Conservation (phyloP, 2,797 vertebrate genomes). For the Takifugu ocellatus region DNA sequence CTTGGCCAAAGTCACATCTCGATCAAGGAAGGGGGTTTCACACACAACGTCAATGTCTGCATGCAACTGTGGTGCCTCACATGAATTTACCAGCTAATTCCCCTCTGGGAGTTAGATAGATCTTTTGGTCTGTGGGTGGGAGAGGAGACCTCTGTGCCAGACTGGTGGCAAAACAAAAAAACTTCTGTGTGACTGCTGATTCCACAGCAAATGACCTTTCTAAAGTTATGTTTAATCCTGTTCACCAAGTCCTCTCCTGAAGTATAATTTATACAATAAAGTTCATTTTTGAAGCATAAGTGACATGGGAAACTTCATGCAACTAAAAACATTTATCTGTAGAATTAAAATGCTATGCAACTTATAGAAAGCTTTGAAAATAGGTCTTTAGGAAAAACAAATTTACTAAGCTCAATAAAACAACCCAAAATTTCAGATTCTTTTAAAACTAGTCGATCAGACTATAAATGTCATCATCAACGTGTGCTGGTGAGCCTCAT, state of each 20-base stretch:
- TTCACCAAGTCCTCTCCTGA: not conserved
- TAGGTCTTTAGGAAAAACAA: no score
- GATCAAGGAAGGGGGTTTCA: not conserved
- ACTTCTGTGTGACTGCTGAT: slow-evolving; percentile 4
- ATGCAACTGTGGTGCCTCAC: not conserved
- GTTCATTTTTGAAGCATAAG: no score
- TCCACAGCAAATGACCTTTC: slow-evolving; percentile 12
- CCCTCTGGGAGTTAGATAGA: slow-evolving; percentile 4
- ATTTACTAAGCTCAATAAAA: no score
- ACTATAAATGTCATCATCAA: no score
- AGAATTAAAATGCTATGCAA: no score
- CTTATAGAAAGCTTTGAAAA: no score
- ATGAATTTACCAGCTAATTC: slow-evolving; percentile 8
- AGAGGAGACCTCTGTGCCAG: slow-evolving; percentile 17
- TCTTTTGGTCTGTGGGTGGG: slow-evolving; percentile 2
- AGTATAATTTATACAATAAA: no score
- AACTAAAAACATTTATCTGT: no score
- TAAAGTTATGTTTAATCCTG: not conserved
- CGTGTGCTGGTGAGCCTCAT: no score
- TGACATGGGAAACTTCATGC: no score
- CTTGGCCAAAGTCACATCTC: slow-evolving; percentile 21
- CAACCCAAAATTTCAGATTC: no score
- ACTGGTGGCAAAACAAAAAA: slow-evolving; percentile 18
- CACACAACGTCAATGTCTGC: not conserved
- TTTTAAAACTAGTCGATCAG: no score